Evolutionary conservation across 1,140 invertebrate species (phyloP).

Genomic region (Coptotermes formosanus): DNA sequence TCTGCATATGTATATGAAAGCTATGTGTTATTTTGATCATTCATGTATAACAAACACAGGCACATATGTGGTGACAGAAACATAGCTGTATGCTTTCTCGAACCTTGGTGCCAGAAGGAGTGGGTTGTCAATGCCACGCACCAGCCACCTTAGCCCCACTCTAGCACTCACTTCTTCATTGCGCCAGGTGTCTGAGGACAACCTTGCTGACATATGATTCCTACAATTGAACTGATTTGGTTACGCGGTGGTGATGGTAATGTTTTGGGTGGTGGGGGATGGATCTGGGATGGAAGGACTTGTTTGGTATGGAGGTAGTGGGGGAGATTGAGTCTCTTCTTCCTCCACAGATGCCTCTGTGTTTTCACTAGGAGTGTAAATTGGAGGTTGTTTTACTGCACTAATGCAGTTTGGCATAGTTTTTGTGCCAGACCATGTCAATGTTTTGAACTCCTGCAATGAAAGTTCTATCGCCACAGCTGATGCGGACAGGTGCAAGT

Average conservation of each 20-base stretch:
- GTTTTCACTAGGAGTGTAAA: slow-evolving; percentile 43
- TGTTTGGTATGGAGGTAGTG: slow-evolving; percentile 37
- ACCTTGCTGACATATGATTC: slow-evolving; percentile 61
- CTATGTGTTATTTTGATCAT: no score
- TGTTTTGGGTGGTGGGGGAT: slow-evolving; percentile 64
- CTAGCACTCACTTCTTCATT: slow-evolving; percentile 80
- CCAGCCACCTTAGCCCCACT: slow-evolving; percentile 42
- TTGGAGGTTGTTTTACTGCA: slow-evolving; percentile 55
- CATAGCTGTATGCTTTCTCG: no score
- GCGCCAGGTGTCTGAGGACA: slow-evolving; percentile 57
- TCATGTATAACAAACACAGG: no score
- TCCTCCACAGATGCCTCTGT: background rate
- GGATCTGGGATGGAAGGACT: slow-evolving; percentile 36
- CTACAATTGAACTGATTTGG: slow-evolving; percentile 42
- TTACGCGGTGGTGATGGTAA: slow-evolving; percentile 46
- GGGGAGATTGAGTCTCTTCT: no score
- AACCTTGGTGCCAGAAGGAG: no score
- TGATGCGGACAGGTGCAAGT: slow-evolving; percentile 60
- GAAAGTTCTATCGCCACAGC: slow-evolving; percentile 62
- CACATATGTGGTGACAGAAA: no score
- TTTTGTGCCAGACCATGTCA: slow-evolving; percentile 55
- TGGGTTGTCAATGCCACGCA: no score
- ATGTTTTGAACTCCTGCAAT: slow-evolving; percentile 63
- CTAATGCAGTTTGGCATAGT: slow-evolving; percentile 36
- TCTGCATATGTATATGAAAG: no score